These are phyloP conservation scores for Polypedilum vanderplanki DNA, from an alignment of 1,140 invertebrate species.

Conservation along the genomic window DNA sequence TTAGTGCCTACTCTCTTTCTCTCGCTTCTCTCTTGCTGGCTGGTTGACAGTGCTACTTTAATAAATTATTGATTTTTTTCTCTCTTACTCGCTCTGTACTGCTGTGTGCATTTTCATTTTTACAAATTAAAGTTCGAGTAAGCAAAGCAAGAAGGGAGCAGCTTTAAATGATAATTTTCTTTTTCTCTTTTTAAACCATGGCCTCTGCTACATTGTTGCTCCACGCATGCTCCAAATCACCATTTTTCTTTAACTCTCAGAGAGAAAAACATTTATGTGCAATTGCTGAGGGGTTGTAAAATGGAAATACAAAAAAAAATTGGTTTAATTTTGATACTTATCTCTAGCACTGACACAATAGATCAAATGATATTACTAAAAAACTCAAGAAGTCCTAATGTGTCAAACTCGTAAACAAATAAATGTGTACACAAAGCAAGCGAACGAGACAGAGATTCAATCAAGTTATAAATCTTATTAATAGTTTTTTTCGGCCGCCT, in stretches of 20 bases:
- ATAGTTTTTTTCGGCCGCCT: not conserved
- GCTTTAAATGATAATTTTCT: constrained; percentile 10
- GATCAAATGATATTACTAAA: not conserved
- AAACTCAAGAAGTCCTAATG: constrained; percentile 24
- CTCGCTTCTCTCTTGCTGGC: not conserved
- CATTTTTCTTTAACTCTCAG: not conserved
- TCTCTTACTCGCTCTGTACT: not conserved
- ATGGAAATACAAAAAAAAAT: not conserved
- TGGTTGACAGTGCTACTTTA: not conserved
- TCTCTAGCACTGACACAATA: not conserved
- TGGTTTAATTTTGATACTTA: not conserved
- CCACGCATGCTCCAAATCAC: constrained; percentile 22
- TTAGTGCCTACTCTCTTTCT: constrained; percentile 5
- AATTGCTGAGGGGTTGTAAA: constrained; percentile 3
- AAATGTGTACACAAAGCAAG: not conserved
- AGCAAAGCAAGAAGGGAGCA: not conserved
- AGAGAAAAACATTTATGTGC: not conserved
- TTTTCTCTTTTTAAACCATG: not conserved
- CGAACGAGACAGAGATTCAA: not conserved
- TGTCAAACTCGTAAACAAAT: constrained; percentile 1
- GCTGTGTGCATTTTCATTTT: constrained; percentile 9
- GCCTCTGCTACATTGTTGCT: constrained; percentile 24
- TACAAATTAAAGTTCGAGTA: constrained; percentile 21
- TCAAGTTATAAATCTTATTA: constrained; percentile 27
- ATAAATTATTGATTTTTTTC: constrained; percentile 27